These are phyloP conservation scores for Andricus grossulariae DNA, from an alignment of 1,140 invertebrate genomes.

Conservation along the genomic window DNA sequence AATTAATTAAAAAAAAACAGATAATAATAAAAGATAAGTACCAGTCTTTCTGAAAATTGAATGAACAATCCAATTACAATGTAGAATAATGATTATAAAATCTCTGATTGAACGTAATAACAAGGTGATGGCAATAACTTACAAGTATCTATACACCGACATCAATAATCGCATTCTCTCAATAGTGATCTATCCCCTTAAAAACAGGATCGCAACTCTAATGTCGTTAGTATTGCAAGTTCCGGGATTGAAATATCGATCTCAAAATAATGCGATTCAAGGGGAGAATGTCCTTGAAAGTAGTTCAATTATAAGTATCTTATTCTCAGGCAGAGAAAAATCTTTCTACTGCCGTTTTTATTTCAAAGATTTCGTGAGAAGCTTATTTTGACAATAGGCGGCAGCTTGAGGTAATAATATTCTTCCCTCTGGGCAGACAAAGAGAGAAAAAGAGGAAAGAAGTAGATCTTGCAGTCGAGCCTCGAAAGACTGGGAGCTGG, in stretches of 20 bases:
- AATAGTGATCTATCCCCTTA: too few relatives aligned
- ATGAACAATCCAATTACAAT: too few relatives aligned
- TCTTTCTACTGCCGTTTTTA: constrained; percentile 41
- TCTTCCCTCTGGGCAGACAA: constrained; percentile 55
- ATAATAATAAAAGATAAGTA: too few relatives aligned
- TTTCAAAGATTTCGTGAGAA: constrained; percentile 44
- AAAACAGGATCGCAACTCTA: too few relatives aligned
- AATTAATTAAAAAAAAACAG: too few relatives aligned
- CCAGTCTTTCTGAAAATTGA: too few relatives aligned
- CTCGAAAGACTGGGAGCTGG: constrained; percentile 38
- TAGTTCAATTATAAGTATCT: constrained; percentile 4
- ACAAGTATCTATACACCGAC: too few relatives aligned
- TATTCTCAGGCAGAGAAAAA: constrained; percentile 24
- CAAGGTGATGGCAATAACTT: too few relatives aligned
- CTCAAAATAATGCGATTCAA: background rate
- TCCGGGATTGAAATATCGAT: background rate
- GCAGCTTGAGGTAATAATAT: constrained; percentile 73
- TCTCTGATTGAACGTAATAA: too few relatives aligned
- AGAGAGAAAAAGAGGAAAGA: constrained; percentile 29
- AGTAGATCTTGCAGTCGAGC: constrained; percentile 31
- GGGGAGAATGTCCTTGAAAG: background rate
- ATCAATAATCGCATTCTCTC: too few relatives aligned
- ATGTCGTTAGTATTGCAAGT: background rate
- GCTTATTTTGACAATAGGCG: constrained; percentile 69
- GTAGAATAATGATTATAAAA: too few relatives aligned